Base-by-base conservation (phyloP, 2,113 vertebrate genomes). In the Pomatorhinus ruficollis region DNA sequence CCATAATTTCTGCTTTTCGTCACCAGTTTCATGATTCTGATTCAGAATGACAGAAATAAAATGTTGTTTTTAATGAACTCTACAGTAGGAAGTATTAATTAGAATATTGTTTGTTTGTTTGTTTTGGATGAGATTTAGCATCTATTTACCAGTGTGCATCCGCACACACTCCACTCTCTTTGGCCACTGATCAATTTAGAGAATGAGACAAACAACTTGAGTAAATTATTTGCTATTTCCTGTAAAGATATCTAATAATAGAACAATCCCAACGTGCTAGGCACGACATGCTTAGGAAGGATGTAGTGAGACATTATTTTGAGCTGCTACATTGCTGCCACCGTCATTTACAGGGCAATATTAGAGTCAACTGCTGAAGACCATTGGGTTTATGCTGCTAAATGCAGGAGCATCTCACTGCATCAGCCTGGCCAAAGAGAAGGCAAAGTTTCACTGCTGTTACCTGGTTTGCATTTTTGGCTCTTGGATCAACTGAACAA, bases 141-240 rank as follows among this genome's bases (percentile, higher is more conserved):
- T 89, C 42, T 54, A 5, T 85, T 87, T 85, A 59, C 56, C 65
- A 68, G 12, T 6, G 35, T 40, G 37, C 40, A n/a, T 44, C 65
- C 0, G 2, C 75, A 72, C 44, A 76, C 35, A 47, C 49, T 50
- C 31, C n/a, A 25, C 52, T 72, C 23, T 64, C 42, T 69, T 28
- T 37, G 57, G 53, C 37, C 63, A 80, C n/a, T 25, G 59, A 89
- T 65, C 83, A 65, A 25, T 83, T 92, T 61, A 90, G 64, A 90
- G 47, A 90, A 88, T 23, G 64, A 83, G 39, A 80, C 42, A 76
- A 88, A 49, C 53, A 88, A 65, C 50, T 65, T 25, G 24, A 85
- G 45, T 57, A 86, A 88, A 87, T 68, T 68, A 68, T 65, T 87
- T 95, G 35, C 50, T 83, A 63, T 83, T 95, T 94, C 83, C 83